A percentile compares a stretch with the other conserved stretches of the same genome.
These are phyloP conservation scores for Toxonevra muliebris DNA, from an alignment of 2,888 invertebrate genomes.

Conservation along the genomic window DNA sequence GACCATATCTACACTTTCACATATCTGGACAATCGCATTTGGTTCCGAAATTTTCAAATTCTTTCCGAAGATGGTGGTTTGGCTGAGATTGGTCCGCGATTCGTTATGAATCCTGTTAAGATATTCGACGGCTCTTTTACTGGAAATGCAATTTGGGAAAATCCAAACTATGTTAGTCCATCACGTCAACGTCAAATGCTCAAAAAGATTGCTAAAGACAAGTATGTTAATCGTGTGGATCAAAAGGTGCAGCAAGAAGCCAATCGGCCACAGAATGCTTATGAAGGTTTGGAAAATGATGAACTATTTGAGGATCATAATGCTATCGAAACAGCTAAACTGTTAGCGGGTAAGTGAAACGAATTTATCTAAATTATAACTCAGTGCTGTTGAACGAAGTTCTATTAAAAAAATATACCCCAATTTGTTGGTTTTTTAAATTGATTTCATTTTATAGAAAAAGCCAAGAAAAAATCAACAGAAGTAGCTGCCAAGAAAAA, in stretches of 20 bases:
- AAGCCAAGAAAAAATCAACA: slow-evolving; percentile 45
- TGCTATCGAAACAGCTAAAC: slow-evolving; percentile 70
- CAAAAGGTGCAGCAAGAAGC: slow-evolving; percentile 81
- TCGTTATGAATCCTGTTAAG: slow-evolving; percentile 87
- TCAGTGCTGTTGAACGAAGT: slow-evolving; percentile 15
- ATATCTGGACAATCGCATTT: slow-evolving; percentile 90
- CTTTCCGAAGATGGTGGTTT: slow-evolving; percentile 94
- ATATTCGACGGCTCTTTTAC: slow-evolving; percentile 96
- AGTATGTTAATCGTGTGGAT: slow-evolving; percentile 82
- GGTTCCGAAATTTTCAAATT: slow-evolving; percentile 99
- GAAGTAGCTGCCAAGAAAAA: slow-evolving; percentile 34
- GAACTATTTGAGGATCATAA: slow-evolving; percentile 79
- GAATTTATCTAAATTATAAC: neutral
- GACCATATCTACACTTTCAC: slow-evolving; percentile 96
- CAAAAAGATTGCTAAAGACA: slow-evolving; percentile 72
- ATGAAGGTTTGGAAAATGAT: slow-evolving; percentile 76
- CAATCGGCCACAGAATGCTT: slow-evolving; percentile 77
- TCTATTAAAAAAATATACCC: slow-evolving; percentile 13
- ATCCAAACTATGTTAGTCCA: slow-evolving; percentile 90
- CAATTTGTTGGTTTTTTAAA: neutral
- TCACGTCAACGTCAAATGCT: slow-evolving; percentile 81
- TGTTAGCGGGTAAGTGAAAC: slow-evolving; percentile 62
- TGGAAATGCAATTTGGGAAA: slow-evolving; percentile 92
- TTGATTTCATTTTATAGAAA: slow-evolving; percentile 32
- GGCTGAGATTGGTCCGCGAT: slow-evolving; percentile 93